phyloP scores from a whole-genome alignment of 2,113 vertebrate species.

The Acanthochromis polyacanthus region DNA sequence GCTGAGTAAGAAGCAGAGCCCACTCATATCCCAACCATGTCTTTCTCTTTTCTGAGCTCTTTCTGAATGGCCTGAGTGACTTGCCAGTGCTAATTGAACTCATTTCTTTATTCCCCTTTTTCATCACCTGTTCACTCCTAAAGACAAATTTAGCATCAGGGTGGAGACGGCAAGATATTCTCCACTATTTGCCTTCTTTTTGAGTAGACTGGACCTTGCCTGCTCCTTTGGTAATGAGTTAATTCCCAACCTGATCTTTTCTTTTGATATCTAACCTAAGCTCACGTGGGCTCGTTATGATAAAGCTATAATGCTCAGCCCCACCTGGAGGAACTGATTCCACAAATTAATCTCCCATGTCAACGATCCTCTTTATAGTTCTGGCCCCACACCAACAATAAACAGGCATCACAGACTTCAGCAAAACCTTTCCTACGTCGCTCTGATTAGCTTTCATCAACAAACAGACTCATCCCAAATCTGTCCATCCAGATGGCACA shows the following conservation, averaged over 20 bases:
- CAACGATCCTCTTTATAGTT: conserved; percentile 30
- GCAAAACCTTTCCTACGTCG: conserved; percentile 55
- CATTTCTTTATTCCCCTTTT: conserved; percentile 15
- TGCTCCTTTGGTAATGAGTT: conserved; percentile 21
- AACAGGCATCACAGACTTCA: conserved; percentile 59
- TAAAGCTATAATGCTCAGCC: conserved; percentile 15
- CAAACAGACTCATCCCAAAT: conserved; percentile 76
- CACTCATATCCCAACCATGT: conserved; percentile 58
- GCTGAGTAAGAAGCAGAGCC: conserved; percentile 70
- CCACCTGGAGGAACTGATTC: conserved; percentile 37
- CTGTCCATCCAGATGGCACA: conserved; percentile 81
- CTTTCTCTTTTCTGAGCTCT: conserved; percentile 41
- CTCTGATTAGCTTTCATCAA: conserved; percentile 75
- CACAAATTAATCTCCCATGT: conserved; percentile 39
- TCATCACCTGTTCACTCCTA: conserved; percentile 11
- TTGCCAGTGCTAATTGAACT: conserved; percentile 6
- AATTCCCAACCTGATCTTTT: conserved; percentile 23
- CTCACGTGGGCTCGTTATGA: conserved; percentile 13
- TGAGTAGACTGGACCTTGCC: background rate
- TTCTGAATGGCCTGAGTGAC: conserved; percentile 7
- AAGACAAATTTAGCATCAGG: conserved; percentile 1
- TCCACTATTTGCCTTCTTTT: background rate
- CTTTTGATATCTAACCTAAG: conserved; percentile 3
- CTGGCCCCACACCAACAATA: conserved; percentile 55
- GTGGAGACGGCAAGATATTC: conserved; percentile 11